Evolutionary conservation across 2,113 vertebrate genomes (phyloP).

Genomic region (Cyrtonyx montezumae): DNA sequence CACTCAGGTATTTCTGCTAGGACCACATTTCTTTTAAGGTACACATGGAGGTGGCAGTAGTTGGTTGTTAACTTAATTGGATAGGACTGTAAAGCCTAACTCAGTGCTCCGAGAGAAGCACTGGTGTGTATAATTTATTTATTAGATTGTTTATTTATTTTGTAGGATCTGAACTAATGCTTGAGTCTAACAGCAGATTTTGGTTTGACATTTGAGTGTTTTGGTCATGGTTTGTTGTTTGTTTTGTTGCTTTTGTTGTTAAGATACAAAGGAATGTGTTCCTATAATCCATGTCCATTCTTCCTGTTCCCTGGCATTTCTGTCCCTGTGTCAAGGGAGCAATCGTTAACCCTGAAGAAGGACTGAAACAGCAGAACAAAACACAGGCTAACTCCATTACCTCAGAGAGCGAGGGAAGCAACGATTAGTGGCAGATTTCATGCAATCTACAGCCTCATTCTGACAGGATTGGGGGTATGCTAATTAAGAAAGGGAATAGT

Average conservation of each 20-base stretch:
- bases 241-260: background rate
- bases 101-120: background rate
- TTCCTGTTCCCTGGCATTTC: background rate
- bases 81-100: background rate
- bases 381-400: background rate
- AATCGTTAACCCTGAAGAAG: background rate
- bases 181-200: background rate
- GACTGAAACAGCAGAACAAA: background rate
- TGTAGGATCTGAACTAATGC: background rate
- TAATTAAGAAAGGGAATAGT: background rate
- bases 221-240: background rate
- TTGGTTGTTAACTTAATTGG: background rate
- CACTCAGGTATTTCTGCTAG: background rate
- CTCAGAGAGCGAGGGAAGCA: background rate
- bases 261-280: background rate
- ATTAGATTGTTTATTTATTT: too few relatives aligned
- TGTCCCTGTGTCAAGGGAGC: background rate
- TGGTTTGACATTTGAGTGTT: background rate
- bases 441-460: background rate
- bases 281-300: background rate
- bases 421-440: background rate
- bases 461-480: background rate
- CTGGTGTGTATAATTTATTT: background rate
- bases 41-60: background rate
- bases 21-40: background rate